Percentiles rank a stretch among this genome's conserved stretches.
Conservation (phyloP, 2,113 vertebrate species). For the Pituophis catenifer region DNA sequence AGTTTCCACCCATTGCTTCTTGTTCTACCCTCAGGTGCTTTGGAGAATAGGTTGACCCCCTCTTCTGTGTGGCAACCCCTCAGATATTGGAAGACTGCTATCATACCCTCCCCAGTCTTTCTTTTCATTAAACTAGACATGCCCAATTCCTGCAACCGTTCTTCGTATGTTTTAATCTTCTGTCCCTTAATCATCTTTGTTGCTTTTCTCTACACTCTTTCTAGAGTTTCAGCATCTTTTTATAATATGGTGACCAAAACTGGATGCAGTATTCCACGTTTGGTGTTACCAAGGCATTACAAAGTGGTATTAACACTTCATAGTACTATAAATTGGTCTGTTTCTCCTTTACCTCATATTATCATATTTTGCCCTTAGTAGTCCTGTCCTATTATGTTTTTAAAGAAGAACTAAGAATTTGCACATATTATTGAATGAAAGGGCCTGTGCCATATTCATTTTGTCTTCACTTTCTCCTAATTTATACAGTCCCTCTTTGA, state of each 20-base stretch:
- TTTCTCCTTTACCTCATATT: background rate
- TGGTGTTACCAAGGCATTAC: background rate
- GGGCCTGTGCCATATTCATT: background rate
- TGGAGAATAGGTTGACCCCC: too few species aligned
- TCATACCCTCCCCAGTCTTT: fast-evolving
- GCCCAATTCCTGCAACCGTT: background rate
- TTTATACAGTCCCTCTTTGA: background rate
- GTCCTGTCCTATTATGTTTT: background rate
- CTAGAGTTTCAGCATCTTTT: background rate
- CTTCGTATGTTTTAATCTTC: background rate
- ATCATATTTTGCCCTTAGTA: background rate
- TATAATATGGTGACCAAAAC: background rate
- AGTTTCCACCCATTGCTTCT: too few species aligned
- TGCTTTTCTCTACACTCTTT: background rate
- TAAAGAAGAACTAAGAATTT: background rate
- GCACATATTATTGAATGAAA: background rate
- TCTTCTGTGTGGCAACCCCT: too few species aligned
- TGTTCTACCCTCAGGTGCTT: too few species aligned
- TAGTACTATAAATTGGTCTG: background rate
- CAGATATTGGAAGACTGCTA: too few species aligned
- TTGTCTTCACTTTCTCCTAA: background rate
- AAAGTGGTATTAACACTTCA: background rate
- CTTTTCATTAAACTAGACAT: too few species aligned
- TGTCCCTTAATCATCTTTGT: background rate
- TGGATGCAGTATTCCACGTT: background rate